Evolutionary conservation across 2,113 vertebrate species (phyloP).

Genomic region (Tachycineta bicolor): DNA sequence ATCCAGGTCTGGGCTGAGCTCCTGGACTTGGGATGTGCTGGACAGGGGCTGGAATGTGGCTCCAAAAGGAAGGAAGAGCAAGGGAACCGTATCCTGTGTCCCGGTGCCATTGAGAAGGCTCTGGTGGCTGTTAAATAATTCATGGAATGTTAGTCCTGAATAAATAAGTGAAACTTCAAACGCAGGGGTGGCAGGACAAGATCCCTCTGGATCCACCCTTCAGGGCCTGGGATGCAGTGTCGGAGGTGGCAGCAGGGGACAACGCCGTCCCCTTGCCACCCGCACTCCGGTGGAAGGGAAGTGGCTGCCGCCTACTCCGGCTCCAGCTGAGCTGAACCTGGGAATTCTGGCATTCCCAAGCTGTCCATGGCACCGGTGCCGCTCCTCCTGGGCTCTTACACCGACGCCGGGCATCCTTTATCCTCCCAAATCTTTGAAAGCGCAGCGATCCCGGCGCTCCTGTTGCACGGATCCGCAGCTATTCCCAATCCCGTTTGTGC

Average conservation of each 20-base stretch:
- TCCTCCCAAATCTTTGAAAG: accelerated
- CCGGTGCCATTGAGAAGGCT: background rate
- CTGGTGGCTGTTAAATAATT: constrained; percentile 24
- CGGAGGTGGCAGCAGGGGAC: background rate
- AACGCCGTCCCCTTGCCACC: background rate
- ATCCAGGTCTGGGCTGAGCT: background rate
- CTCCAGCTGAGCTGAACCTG: background rate
- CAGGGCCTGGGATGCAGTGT: accelerated
- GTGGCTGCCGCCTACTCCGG: accelerated
- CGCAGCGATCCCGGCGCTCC: accelerated
- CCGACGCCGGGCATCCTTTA: accelerated
- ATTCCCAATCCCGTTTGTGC: background rate
- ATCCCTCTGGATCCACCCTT: no score
- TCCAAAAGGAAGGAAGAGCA: background rate
- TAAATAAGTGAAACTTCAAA: constrained; percentile 38
- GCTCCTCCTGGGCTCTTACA: accelerated
- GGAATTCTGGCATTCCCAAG: background rate
- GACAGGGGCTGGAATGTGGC: background rate
- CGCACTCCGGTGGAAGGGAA: background rate
- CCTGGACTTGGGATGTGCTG: accelerated
- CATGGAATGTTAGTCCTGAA: background rate
- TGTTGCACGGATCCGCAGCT: background rate
- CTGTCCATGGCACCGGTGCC: accelerated
- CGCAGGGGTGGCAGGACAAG: accelerated
- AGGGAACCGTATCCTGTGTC: accelerated